Percentiles rank a stretch among this genome's conserved stretches.
Conservation (phyloP, 2,888 invertebrate species). For the Nomada fabriciana region DNA sequence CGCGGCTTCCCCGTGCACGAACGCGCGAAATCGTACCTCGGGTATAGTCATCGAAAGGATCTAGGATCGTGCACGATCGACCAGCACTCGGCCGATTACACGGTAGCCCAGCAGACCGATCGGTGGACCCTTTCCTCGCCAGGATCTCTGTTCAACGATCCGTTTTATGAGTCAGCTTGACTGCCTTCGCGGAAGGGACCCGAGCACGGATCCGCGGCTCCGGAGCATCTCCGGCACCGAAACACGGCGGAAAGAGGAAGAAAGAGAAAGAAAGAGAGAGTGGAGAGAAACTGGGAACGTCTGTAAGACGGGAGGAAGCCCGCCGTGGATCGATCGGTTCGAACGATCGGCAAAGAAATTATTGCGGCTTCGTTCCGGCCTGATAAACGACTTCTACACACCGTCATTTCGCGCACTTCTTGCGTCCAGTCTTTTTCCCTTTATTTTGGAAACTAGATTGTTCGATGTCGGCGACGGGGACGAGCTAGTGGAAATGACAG, state of each 20-base stretch:
- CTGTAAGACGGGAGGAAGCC: constrained; percentile 23
- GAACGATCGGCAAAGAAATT: constrained; percentile 74
- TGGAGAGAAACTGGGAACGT: background rate
- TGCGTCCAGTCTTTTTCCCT: background rate
- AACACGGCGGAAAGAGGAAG: background rate
- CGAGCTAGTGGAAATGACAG: constrained; percentile 14
- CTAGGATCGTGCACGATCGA: constrained; percentile 48
- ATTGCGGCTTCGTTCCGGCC: constrained; percentile 72
- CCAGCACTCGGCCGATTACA: constrained; percentile 58
- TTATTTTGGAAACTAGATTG: constrained; percentile 14
- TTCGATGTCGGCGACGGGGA: background rate
- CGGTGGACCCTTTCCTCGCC: constrained; percentile 58
- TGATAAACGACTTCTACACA: constrained; percentile 66
- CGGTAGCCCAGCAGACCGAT: constrained; percentile 57
- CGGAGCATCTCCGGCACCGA: constrained; percentile 40
- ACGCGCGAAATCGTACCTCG: constrained; percentile 33
- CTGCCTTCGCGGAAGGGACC: constrained; percentile 60
- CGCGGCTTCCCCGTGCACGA: constrained; percentile 5
- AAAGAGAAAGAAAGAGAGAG: constrained; percentile 1
- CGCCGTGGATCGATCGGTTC: constrained; percentile 70
- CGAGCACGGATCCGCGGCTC: constrained; percentile 53
- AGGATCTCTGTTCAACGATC: constrained; percentile 59
- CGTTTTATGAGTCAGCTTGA: constrained; percentile 70
- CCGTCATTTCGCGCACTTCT: constrained; percentile 18
- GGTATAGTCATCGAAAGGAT: constrained; percentile 50